Base-by-base conservation (phyloP, 2,797 vertebrate genomes). In the Ctenopoma kingsleyae region DNA sequence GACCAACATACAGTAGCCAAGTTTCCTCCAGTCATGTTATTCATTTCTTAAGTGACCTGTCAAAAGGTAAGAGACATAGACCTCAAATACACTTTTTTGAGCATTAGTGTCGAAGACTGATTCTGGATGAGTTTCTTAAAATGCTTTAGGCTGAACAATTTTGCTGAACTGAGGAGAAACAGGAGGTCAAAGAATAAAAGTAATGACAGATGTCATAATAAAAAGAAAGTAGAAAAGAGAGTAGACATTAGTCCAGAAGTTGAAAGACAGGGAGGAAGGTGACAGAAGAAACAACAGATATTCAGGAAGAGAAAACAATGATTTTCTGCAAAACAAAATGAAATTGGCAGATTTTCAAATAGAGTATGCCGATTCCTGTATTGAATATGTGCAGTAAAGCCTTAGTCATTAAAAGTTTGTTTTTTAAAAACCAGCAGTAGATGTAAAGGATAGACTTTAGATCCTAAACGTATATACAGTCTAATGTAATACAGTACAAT, bases 71-170 rank as follows among this genome's bases (percentile, higher is more conserved):
- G 17, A 67, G 22, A 57, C 23, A 19, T 10, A n/a, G 55, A 27
- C 20, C 22, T 41, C 32, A 19, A 7, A 53, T 25, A 35, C 12
- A 16, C 19, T 20, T 22, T 32, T 60, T 43, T 17, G n/a, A 40
- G 9, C 15, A 58, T 58, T 32, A 19, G 20, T 35, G n/a, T 35
- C 10, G 19, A 23, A 19, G 57, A 61, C 61, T 43, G 55, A 41
- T 40, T 6, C 16, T 46, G 38, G 23, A 59, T 54, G 44, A 62
- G 40, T 62, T 77, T 20, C 38, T 27, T 23, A 61, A 72, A 67
- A 23, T 62, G 30, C 23, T 57, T 57, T 12, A 15, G 16, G 23
- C 56, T 13, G 46, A 77, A 48, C 19, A 43, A 15, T 36, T 43
- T 50, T 38, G 13, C 19, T 49, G 35, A 35, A 67, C 22, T 41